Evolutionary conservation across 2,113 vertebrate species (phyloP), one percentile per base, ranked within the genome.

Genomic region (Zeus faber): DNA sequence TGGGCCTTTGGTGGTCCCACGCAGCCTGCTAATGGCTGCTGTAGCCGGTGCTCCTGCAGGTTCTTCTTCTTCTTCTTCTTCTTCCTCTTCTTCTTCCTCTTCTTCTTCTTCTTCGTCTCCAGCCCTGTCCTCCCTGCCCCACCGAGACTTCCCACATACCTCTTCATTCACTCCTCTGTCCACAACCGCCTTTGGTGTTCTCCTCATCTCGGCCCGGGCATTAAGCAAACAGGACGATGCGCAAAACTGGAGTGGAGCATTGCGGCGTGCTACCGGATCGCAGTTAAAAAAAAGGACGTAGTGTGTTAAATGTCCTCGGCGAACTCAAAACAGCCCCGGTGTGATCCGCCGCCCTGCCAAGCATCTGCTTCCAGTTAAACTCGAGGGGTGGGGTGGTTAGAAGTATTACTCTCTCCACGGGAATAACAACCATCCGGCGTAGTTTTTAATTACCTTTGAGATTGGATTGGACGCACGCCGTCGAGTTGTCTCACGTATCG

Each of bases 1-100:
- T 77, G 87, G 91, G 93, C 88, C 88, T 91, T 89, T 90, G 89
- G 88, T 92, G 87, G 85, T 84, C 89, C 88, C 91, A 90, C 51
- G 85, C 89, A 78, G 89, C 89, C 93, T 94, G 95, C 90, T 89
- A 91, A 93, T 87, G 88, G 84, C 27, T 5, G 27, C 27, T 82
- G 85, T 50, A 29, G 45, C 49, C 35, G 9, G 26, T 41, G 44
- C 26, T 37, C 26, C 37, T 43, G 18, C 35, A 17, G 41, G 29
- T 57, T 20, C 18, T 8, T 44, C 18, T 6, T 10, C 18, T 18
- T 44, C 4, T 10, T 56, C 26, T 39, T 13, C 54, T 67, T 45
- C 9, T 35, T 31, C 35, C 40, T 51, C n/a, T 13, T 26, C 14
- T 6, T 10, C 41, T 21, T 8, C 18, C 47, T 49, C n/a, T 23